Evolutionary conservation across 2,113 vertebrate species (phyloP).

Genomic region (Ranitomeya variabilis): DNA sequence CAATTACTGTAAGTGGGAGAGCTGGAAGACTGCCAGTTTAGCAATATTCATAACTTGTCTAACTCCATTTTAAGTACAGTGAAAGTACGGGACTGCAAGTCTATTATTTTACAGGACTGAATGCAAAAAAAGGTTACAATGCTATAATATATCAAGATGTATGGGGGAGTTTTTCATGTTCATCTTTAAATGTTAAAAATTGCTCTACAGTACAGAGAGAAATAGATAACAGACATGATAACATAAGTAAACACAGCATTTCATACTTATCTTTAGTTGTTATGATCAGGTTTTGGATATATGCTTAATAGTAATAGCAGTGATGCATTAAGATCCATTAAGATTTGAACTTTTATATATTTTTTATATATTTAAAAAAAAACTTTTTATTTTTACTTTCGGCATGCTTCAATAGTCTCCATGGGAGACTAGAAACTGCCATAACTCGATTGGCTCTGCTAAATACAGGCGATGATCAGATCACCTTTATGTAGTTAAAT

Average conservation of each 20-base stretch:
- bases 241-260: background rate
- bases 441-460: too few species aligned
- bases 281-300: background rate
- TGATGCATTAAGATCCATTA: background rate
- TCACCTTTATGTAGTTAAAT: too few species aligned
- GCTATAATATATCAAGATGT: constrained; percentile 24
- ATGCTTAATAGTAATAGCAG: background rate
- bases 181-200: constrained; percentile 35
- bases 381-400: too few species aligned
- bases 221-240: background rate
- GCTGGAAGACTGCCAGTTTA: constrained; percentile 28
- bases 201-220: constrained; percentile 1
- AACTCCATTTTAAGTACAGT: background rate
- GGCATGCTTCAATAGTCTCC: too few species aligned
- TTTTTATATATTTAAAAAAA: too few species aligned
- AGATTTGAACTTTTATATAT: too few species aligned
- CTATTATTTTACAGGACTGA: background rate
- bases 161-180: constrained; percentile 25
- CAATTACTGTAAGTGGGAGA: constrained; percentile 20
- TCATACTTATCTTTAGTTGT: background rate
- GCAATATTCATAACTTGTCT: constrained; percentile 39
- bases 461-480: too few species aligned
- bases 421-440: too few species aligned
- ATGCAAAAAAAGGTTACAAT: background rate
- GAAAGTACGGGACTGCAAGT: background rate